phyloP scores from a whole-genome alignment of 2,113 vertebrate species.

The Trogon surrucura region DNA sequence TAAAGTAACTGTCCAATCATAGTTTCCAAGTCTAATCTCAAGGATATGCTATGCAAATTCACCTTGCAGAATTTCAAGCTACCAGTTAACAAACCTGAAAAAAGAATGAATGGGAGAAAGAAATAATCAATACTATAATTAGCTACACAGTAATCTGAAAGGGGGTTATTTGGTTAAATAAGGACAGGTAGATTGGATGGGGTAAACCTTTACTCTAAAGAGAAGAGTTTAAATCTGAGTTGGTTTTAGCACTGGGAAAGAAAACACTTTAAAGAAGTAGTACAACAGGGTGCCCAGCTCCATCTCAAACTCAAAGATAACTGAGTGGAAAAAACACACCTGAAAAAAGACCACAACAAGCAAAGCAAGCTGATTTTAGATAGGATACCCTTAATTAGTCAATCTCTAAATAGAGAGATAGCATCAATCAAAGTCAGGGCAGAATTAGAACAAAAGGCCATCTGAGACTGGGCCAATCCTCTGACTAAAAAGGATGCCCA shows the following conservation, averaged over 20 bases:
- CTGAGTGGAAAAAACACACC: background rate
- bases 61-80: background rate
- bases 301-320: constrained; percentile 12
- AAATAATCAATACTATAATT: constrained; percentile 11
- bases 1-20: constrained; percentile 47
- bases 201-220: background rate
- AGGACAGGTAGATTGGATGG: background rate
- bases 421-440: constrained; percentile 42
- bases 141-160: background rate
- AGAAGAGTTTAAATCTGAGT: background rate
- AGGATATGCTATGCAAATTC: constrained; percentile 11
- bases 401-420: constrained; percentile 20
- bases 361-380: constrained; percentile 41
- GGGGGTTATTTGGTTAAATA: background rate
- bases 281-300: background rate
- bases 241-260: background rate
- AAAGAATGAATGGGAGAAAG: background rate
- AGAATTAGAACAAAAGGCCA: constrained; percentile 20
- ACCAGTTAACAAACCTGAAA: background rate
- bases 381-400: constrained; percentile 45
- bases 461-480: background rate
- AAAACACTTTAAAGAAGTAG: background rate
- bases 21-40: constrained; percentile 41
- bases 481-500: background rate
- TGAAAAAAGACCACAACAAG: background rate